These are phyloP conservation scores for Puffinus mauretanicus DNA, from an alignment of 2,113 vertebrate species.

Conservation along the genomic window DNA sequence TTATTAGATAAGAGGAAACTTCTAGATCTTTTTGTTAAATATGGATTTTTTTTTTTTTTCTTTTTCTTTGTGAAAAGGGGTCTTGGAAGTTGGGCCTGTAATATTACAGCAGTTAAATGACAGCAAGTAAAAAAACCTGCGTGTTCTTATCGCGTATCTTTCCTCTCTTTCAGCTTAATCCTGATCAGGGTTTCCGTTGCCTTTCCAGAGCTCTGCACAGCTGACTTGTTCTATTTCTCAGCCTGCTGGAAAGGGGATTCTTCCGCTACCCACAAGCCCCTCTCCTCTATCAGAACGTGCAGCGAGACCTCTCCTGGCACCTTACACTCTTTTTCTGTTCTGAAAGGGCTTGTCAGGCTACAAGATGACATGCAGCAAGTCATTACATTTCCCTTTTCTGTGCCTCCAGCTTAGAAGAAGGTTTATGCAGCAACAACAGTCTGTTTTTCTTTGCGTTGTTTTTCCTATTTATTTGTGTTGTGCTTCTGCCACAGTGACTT, in stretches of 20 bases:
- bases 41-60: neutral
- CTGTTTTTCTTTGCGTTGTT: slow-evolving; percentile 25
- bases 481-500: slow-evolving; percentile 60
- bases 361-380: slow-evolving; percentile 4
- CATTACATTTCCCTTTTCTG: slow-evolving; percentile 11
- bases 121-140: neutral
- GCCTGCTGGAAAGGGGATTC: neutral
- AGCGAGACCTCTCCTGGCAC: neutral
- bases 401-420: slow-evolving; percentile 15
- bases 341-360: slow-evolving; percentile 12
- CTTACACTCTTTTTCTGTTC: neutral
- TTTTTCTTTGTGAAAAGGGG: neutral
- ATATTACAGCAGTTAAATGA: neutral
- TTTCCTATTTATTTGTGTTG: slow-evolving; percentile 25
- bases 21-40: neutral
- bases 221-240: neutral
- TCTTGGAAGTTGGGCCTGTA: neutral
- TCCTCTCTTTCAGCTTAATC: neutral
- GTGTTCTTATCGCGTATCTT: neutral
- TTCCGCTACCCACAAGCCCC: neutral
- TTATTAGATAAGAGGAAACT: neutral
- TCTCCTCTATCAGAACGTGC: neutral
- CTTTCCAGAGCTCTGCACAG: neutral
- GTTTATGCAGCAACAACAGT: slow-evolving; percentile 15
- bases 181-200: neutral